Conservation (phyloP, 2,113 vertebrate species). For the Stomatorhinus ivindoensis region DNA sequence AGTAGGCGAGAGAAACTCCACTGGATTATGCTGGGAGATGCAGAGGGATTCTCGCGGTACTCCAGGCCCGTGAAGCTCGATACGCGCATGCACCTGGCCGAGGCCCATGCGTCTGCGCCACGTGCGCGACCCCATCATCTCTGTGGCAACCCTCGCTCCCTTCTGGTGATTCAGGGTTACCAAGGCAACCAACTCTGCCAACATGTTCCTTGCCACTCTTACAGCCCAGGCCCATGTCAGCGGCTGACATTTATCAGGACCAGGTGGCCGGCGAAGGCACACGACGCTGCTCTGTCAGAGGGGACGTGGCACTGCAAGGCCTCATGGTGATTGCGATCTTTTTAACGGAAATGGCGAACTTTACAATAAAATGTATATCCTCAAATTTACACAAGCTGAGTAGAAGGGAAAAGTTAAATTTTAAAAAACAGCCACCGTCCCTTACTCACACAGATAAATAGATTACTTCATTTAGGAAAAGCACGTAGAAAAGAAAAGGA, state of each 20-base stretch:
- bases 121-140: neutral
- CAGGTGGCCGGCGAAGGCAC: neutral
- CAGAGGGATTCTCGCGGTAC: neutral
- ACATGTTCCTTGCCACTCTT: neutral
- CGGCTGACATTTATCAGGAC: neutral
- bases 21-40: neutral
- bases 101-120: neutral
- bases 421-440: neutral
- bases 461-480: neutral
- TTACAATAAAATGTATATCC: neutral
- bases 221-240: neutral
- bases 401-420: neutral
- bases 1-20: neutral
- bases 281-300: neutral
- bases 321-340: neutral
- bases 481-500: neutral
- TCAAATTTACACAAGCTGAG: neutral
- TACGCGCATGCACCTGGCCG: neutral
- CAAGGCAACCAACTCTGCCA: slow-evolving; percentile 7
- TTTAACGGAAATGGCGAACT: neutral
- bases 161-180: slow-evolving; percentile 7
- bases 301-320: neutral
- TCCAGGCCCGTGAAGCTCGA: neutral
- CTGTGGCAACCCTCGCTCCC: neutral
- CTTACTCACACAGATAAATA: neutral